Evolutionary conservation across 2,113 vertebrate species (phyloP).

Genomic region (Coryphaenoides rupestris): DNA sequence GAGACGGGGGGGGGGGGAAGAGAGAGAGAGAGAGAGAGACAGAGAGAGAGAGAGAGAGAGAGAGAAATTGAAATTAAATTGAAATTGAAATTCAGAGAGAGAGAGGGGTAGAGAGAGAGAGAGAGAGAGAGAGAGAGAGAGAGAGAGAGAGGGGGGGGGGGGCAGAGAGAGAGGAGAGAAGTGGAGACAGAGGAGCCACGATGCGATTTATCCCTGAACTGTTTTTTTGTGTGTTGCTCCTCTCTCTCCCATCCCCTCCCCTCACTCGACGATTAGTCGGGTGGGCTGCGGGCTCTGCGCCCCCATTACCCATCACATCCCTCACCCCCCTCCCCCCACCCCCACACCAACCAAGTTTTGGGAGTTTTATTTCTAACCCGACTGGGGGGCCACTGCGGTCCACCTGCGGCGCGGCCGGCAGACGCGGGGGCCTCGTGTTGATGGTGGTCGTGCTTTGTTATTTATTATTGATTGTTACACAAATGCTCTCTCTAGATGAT

Average conservation of each 20-base stretch:
- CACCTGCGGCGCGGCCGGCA: conserved; percentile 15
- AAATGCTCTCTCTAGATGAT: neutral
- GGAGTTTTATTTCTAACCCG: conserved; percentile 12
- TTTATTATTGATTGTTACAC: no score
- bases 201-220: neutral
- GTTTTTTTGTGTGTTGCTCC: neutral
- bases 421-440: conserved; percentile 15
- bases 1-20: neutral
- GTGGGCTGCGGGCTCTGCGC: conserved; percentile 37
- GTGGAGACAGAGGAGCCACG: neutral
- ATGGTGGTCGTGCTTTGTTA: conserved; percentile 19
- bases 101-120: neutral
- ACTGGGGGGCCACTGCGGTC: neutral
- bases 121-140: no score
- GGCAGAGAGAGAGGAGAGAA: neutral
- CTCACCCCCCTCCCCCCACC: conserved; percentile 4
- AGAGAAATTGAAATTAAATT: no score
- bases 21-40: no score
- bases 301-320: conserved; percentile 60
- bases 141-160: neutral
- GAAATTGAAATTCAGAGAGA: no score
- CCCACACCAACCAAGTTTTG: conserved; percentile 11
- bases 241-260: conserved; percentile 56
- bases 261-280: conserved; percentile 74
- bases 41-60: no score